Base-by-base conservation (phyloP, 2,797 vertebrate species). In the Oophaga sylvatica region DNA sequence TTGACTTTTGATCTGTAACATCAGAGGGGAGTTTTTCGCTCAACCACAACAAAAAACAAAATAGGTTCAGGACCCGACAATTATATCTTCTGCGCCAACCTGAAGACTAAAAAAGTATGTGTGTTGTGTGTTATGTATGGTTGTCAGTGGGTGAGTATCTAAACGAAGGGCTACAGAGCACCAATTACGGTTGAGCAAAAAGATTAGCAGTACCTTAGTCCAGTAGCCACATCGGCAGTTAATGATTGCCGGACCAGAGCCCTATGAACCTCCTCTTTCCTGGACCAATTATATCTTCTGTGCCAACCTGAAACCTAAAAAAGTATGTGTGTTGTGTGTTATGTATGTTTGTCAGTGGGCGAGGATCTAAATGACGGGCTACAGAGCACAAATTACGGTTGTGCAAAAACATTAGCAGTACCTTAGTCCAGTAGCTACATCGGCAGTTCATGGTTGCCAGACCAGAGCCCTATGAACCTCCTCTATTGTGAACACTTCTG, bases 1-100 rank as follows among this genome's bases (percentile, higher is more conserved):
- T 94, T 94, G 93, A 93, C 95, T 94, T 91, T 91, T 95, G 95
- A 95, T 94, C 95, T 94, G 91, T 94, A 92, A 95, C 95, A 94
- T 84, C 5, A 16, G 91, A 90, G 75, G 57, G 41, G 62, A 31
- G 62, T 60, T 73, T 81, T 75, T 41, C 57, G 31, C 70, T 73
- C 82, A 75, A 75, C 70, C 56, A 41, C 70, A 45, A 84, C 35
- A 48, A 75, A 71, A 83, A 75, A 84, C 31, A 45, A 84, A 83
- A 73, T 59, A 59, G 65, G 80, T 81, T 81, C 80, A 81, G 56
- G 57, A 83, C 67, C 81, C 17, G 68, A 9, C 35, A 67, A 84
- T 84, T 75, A 73, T 75, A n/a, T 59, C 81, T 60, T 57, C 26
- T 22, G 56, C 19, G 81, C 68, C 41, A 41, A 59, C 11, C 9